These are phyloP conservation scores for Saturnia pavonia DNA, from an alignment of 2,888 invertebrate genomes.

Conservation along the genomic window DNA sequence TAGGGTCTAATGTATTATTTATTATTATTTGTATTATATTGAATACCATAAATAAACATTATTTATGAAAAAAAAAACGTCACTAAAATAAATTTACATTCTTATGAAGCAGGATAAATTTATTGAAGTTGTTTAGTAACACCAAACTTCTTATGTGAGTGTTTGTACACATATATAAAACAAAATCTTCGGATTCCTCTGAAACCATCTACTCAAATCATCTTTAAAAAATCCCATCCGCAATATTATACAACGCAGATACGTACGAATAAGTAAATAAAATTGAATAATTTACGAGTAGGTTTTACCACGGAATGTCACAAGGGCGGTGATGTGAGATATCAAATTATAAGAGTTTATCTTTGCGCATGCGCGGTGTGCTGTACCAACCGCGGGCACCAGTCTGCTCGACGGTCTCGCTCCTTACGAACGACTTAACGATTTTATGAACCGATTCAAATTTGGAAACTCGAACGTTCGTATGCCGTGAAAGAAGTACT, in stretches of 20 bases:
- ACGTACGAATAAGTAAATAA: conserved; percentile 68
- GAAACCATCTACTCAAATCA: neutral
- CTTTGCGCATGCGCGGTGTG: conserved; percentile 63
- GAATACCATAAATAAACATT: no score
- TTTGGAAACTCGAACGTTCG: conserved; percentile 55
- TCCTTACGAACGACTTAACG: conserved; percentile 58
- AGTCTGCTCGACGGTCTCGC: conserved; percentile 67
- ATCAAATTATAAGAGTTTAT: conserved; percentile 75
- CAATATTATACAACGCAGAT: conserved; percentile 49
- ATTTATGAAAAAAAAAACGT: no score
- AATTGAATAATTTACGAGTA: conserved; percentile 76
- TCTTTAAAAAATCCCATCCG: conserved; percentile 47
- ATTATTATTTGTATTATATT: no score
- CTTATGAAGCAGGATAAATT: no score
- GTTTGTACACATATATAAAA: neutral
- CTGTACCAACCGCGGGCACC: conserved; percentile 50
- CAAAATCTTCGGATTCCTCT: neutral
- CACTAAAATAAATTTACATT: no score
- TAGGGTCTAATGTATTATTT: no score
- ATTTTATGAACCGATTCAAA: conserved; percentile 45
- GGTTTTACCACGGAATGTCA: conserved; percentile 75
- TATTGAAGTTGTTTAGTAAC: no score
- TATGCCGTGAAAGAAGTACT: conserved; percentile 7
- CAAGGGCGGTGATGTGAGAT: conserved; percentile 75
- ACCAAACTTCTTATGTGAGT: no score